phyloP scores from a whole-genome alignment of 2,888 invertebrate species.

The Ctena decussata region DNA sequence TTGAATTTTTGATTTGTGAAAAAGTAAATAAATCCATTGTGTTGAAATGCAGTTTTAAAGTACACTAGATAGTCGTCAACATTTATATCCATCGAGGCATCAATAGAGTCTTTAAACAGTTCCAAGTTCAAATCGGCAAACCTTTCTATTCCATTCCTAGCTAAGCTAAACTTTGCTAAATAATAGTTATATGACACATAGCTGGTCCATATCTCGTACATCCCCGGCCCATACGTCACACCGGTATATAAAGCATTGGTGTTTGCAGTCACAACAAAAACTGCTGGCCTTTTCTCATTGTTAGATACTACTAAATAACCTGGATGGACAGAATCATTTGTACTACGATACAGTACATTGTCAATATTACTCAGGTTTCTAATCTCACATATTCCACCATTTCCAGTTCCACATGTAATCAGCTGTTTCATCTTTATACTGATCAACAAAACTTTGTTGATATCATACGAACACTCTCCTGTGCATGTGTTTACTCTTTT shows the following conservation, averaged over 20 bases:
- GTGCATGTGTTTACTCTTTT: not conserved
- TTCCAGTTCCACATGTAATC: not conserved
- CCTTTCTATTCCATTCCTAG: not conserved
- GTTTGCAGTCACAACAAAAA: not conserved
- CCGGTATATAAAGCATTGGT: not conserved
- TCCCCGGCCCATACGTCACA: not conserved
- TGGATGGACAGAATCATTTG: not conserved
- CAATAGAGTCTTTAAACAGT: too few species aligned
- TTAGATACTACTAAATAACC: not conserved
- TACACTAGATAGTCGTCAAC: not conserved
- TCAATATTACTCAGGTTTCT: not conserved
- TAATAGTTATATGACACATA: not conserved
- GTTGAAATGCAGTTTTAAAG: not conserved
- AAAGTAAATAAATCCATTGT: not conserved
- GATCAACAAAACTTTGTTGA: not conserved
- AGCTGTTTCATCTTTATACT: not conserved
- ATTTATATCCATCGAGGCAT: not conserved
- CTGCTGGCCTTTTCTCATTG: not conserved
- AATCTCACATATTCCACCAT: not conserved
- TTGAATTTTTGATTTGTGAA: not conserved
- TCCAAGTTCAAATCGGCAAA: not conserved
- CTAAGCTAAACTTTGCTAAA: not conserved
- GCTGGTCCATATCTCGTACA: not conserved
- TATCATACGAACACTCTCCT: not conserved
- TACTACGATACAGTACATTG: not conserved